Evolutionary conservation across 1,140 invertebrate species (phyloP).

Genomic region (Oppia nitens): DNA sequence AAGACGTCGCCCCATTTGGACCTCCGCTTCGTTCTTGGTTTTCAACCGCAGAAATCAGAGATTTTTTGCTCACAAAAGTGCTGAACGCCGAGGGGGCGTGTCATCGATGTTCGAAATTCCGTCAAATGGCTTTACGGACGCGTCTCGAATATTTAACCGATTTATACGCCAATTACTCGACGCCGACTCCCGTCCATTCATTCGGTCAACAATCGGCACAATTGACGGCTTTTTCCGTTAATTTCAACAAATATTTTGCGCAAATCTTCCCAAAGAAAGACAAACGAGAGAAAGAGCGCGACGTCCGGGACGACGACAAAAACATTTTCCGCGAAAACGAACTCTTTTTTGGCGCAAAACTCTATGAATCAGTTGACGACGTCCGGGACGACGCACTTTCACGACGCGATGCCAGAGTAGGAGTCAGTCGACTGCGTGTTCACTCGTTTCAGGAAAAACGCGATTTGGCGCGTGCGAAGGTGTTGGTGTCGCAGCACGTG

Average conservation of each 20-base stretch:
- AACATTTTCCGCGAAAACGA: background rate
- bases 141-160: conserved; percentile 85
- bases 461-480: background rate
- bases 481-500: background rate
- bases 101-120: background rate
- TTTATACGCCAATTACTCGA: conserved; percentile 66
- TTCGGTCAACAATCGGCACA: background rate
- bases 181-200: conserved; percentile 54
- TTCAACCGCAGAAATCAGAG: conserved; percentile 53
- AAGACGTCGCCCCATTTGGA: conserved; percentile 88
- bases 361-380: background rate
- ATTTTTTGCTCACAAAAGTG: conserved; percentile 86
- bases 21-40: conserved; percentile 49
- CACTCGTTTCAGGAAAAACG: background rate
- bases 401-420: no score
- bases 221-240: background rate
- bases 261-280: conserved; percentile 28
- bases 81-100: conserved; percentile 90
- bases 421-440: background rate
- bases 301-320: background rate
- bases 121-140: conserved; percentile 60
- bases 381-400: no score
- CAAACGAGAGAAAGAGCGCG: conserved; percentile 43
- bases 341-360: background rate
- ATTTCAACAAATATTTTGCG: conserved; percentile 38